Percentiles rank a stretch among this genome's conserved stretches.
Conservation (phyloP, 2,888 invertebrate species). For the Hirudinaria manillensis region DNA sequence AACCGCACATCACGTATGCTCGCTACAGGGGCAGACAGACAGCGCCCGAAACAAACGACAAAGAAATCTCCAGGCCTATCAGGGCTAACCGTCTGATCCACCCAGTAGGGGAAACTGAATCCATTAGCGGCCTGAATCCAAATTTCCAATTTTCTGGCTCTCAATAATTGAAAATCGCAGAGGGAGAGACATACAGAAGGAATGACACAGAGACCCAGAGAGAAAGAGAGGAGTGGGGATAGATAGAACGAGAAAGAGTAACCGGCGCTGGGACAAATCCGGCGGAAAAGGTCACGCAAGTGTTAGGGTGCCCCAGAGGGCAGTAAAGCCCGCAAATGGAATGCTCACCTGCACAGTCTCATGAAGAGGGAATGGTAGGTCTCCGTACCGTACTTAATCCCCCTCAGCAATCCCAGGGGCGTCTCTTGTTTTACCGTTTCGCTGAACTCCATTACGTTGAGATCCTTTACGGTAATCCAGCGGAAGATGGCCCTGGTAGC, state of each 20-base stretch:
- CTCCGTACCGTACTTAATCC: conserved; percentile 55
- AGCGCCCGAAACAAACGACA: no score
- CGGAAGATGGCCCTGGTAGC: conserved; percentile 52
- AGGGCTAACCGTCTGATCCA: no score
- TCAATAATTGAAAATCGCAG: conserved; percentile 17
- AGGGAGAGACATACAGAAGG: not conserved
- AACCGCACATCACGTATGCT: no score
- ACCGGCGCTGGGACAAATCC: not conserved
- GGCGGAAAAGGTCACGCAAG: no score
- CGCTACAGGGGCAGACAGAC: no score
- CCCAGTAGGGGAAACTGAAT: no score
- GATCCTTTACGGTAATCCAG: conserved; percentile 55
- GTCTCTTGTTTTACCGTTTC: conserved; percentile 54
- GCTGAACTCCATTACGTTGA: conserved; percentile 57
- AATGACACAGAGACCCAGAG: not conserved
- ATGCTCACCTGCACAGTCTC: conserved; percentile 52
- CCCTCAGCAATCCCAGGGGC: conserved; percentile 52
- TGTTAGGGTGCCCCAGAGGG: no score
- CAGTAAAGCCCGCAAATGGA: not conserved
- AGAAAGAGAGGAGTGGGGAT: not conserved
- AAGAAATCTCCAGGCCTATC: no score
- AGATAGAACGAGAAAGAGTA: not conserved
- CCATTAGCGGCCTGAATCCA: no score
- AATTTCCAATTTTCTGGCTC: no score
- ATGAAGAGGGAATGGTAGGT: conserved; percentile 55